A percentile compares a stretch with the other conserved stretches of the same genome.
Evolutionary conservation across 2,113 vertebrate species (phyloP).

Genomic region (Centropristis striata): DNA sequence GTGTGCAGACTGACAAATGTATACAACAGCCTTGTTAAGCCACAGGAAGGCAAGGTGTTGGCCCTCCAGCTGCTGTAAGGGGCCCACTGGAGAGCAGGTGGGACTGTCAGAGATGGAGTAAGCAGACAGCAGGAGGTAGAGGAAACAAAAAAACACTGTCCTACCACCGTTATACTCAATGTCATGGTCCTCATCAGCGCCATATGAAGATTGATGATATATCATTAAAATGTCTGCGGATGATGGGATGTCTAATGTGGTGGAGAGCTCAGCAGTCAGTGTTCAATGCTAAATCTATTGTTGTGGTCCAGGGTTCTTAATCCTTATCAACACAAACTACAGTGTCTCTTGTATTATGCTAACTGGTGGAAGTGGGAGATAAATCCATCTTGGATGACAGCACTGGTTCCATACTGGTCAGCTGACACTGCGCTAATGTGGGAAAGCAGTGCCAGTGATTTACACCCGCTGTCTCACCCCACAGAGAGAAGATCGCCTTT

Average conservation of each 20-base stretch:
- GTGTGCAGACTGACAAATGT: slow-evolving; percentile 48
- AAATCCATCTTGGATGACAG: slow-evolving; percentile 70
- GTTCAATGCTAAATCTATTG: slow-evolving; percentile 55
- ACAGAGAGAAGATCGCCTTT: slow-evolving; percentile 70
- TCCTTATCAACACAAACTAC: slow-evolving; percentile 63
- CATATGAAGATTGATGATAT: slow-evolving; percentile 61
- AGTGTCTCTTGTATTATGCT: slow-evolving; percentile 47
- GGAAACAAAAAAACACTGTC: slow-evolving; percentile 36
- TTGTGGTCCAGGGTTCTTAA: slow-evolving; percentile 48
- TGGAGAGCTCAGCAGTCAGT: slow-evolving; percentile 42
- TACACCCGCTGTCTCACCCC: slow-evolving; percentile 64
- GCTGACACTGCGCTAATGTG: slow-evolving; percentile 74
- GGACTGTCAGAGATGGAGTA: slow-evolving; percentile 50
- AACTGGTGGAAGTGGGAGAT: slow-evolving; percentile 59
- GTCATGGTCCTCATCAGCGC: slow-evolving; percentile 45
- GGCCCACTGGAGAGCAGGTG: slow-evolving; percentile 69
- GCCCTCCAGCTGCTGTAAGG: slow-evolving; percentile 65
- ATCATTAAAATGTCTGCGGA: slow-evolving; percentile 65
- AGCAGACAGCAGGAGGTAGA: slow-evolving; percentile 46
- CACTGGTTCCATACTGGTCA: slow-evolving; percentile 65
- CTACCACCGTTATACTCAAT: slow-evolving; percentile 54
- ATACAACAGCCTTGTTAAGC: slow-evolving; percentile 65
- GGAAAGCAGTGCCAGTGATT: slow-evolving; percentile 70
- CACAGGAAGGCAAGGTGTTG: slow-evolving; percentile 56
- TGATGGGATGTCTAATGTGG: slow-evolving; percentile 65